Base-by-base conservation (phyloP, 1,140 invertebrate genomes). In the Zaprionus lachaisei region DNA sequence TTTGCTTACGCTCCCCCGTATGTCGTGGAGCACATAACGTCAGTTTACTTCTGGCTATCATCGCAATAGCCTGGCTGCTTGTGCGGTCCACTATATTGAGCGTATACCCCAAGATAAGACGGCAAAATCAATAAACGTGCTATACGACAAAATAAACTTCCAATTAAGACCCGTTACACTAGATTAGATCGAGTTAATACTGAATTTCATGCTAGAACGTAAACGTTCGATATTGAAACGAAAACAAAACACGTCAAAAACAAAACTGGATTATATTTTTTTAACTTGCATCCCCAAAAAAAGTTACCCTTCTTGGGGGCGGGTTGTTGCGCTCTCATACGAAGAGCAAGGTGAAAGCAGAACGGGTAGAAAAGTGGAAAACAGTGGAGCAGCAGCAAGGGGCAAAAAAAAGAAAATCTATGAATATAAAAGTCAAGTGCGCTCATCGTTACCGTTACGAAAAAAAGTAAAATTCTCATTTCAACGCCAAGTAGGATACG, bases 101-200 rank as follows among this genome's bases (percentile, higher is more conserved):
- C 55, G 41, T 47, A 17, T 47, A 68, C 63, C 28, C 47, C 14
- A 22, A 34, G 84, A 87, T 84, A 81, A 84, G 78, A 83, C 62
- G 68, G 66, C 76, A 57, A 70, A 89, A 89, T 89, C 84, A 84
- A 89, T 89, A 89, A 87, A 89, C 84, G 74, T 83, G 84, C 74
- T 74, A 64, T 64, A 49, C 41, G 72, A 72, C 31, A 77, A 70
- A 64, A 65, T 41, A 67, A 63, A 64, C 81, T 84, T 77, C 65
- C 51, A 72, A 56, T 64, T 56, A 63, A 77, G 47, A 51, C 9
- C 55, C 28, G 31, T 20, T 58, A 62, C 15, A 44, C n/a, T 75
- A 76, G 77, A 81, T 81, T 89, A 90, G 83, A 84, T 90, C 84
- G 58, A 89, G 81, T 81, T 61, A 49, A 72, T 79, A 73, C 64